These are phyloP conservation scores for Ptyas mucosa DNA, from an alignment of 2,113 vertebrate species.

Conservation along the genomic window DNA sequence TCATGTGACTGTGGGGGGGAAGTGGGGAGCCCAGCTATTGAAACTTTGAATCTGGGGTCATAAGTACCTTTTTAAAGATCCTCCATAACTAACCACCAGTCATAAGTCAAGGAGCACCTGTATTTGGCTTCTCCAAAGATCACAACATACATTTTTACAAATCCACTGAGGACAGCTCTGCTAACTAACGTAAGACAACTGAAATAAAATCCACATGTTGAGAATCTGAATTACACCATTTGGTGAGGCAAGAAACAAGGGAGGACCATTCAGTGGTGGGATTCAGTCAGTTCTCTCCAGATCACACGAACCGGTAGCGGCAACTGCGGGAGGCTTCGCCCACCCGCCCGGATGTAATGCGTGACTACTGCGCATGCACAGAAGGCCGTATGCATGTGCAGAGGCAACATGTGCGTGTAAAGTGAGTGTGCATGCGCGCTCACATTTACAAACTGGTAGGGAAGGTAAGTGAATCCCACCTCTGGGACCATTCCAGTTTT, in stretches of 20 bases:
- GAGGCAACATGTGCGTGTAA: accelerated
- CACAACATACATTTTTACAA: background rate
- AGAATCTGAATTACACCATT: background rate
- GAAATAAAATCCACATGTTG: background rate
- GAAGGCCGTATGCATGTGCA: too few relatives aligned
- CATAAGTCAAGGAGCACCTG: background rate
- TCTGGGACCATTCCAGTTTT: background rate
- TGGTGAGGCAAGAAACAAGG: background rate
- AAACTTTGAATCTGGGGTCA: background rate
- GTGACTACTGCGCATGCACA: too few relatives aligned
- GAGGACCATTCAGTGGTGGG: too few relatives aligned
- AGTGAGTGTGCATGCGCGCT: too few relatives aligned
- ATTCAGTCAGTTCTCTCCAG: too few relatives aligned
- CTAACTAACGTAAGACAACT: background rate
- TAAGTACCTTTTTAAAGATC: background rate
- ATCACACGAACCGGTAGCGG: too few relatives aligned
- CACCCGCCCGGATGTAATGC: too few relatives aligned
- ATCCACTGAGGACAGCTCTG: background rate
- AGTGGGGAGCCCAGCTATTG: background rate
- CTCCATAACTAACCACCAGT: background rate
- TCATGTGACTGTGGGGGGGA: background rate
- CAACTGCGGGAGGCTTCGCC: too few relatives aligned
- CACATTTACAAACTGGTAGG: too few relatives aligned
- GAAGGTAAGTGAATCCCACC: too few relatives aligned
- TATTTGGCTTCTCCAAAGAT: background rate